Evolutionary conservation across 37 sponge, comb jelly and placozoan genomes (phyloP).

Genomic region (Oscarella lobularis): DNA sequence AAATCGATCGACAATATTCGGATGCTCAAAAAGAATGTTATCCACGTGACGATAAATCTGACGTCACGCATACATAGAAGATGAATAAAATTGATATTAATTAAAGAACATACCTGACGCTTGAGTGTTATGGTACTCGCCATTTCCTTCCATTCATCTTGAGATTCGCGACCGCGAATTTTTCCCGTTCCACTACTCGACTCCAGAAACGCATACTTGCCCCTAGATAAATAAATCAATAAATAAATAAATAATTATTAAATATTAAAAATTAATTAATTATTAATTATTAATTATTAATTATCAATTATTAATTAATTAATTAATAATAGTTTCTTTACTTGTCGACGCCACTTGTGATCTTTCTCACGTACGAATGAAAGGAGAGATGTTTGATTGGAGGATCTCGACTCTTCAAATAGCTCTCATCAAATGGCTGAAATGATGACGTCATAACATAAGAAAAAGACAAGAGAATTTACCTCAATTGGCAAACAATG

Average conservation of each 20-base stretch:
- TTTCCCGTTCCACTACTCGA: constrained; percentile 70
- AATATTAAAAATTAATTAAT: neutral
- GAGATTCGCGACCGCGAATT: constrained; percentile 48
- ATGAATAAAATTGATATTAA: neutral
- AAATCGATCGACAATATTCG: constrained; percentile 72
- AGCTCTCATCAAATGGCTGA: constrained; percentile 66
- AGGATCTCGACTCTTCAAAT: constrained; percentile 51
- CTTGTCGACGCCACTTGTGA: constrained; percentile 82
- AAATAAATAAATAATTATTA: neutral
- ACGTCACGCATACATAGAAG: neutral
- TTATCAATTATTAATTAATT: neutral
- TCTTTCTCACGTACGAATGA: constrained; percentile 75
- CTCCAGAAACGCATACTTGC: constrained; percentile 80
- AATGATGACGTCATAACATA: neutral
- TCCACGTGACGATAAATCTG: constrained; percentile 82
- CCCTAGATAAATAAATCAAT: constrained; percentile 17
- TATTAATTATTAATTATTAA: neutral
- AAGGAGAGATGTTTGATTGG: constrained; percentile 89
- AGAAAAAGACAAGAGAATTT: neutral
- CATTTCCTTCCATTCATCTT: constrained; percentile 41
- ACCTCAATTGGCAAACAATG: constrained; percentile 85
- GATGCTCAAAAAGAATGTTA: constrained; percentile 86
- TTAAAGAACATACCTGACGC: constrained; percentile 36
- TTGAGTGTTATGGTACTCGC: constrained; percentile 84
- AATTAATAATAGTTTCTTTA: constrained; percentile 3